Percentiles rank a stretch among this genome's conserved stretches.
phyloP scores from a whole-genome alignment of 2,797 vertebrate species.

The Phoebastria nigripes region DNA sequence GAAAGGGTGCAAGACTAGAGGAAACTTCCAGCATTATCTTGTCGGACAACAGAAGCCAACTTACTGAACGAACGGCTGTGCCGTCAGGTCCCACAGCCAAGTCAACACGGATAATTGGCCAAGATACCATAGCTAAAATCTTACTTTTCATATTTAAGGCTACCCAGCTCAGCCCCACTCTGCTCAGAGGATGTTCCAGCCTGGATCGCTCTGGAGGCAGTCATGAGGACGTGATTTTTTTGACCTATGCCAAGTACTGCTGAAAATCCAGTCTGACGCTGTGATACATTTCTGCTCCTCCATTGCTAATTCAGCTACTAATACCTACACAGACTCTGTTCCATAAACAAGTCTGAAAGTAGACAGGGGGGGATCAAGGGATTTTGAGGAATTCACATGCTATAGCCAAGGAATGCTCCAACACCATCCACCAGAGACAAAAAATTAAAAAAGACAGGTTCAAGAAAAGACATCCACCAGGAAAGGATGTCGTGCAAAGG shows the following conservation, averaged over 20 bases:
- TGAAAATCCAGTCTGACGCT: not conserved
- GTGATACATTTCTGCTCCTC: conserved; percentile 14
- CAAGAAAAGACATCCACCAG: not conserved
- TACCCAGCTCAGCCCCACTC: not conserved
- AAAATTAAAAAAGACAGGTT: not conserved
- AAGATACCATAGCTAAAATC: not conserved
- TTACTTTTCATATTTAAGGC: not conserved
- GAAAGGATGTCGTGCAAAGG: not conserved
- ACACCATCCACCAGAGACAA: not conserved
- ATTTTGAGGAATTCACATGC: conserved; percentile 3
- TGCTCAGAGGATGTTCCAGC: not conserved
- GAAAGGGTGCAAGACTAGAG: not conserved
- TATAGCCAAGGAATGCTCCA: conserved; percentile 34
- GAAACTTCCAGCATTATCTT: not conserved
- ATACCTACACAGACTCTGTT: conserved; percentile 30
- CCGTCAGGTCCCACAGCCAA: not conserved
- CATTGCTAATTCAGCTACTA: conserved; percentile 12
- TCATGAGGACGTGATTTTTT: not conserved
- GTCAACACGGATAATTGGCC: rapidly evolving
- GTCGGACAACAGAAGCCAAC: not conserved
- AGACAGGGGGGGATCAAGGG: conserved; percentile 53
- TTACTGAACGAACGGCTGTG: not conserved
- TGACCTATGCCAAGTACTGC: not conserved
- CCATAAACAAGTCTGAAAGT: conserved; percentile 59
- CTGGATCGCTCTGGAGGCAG: not conserved